Base-by-base conservation (phyloP, 2,797 vertebrate species). In the Sebastes matsubarae region DNA sequence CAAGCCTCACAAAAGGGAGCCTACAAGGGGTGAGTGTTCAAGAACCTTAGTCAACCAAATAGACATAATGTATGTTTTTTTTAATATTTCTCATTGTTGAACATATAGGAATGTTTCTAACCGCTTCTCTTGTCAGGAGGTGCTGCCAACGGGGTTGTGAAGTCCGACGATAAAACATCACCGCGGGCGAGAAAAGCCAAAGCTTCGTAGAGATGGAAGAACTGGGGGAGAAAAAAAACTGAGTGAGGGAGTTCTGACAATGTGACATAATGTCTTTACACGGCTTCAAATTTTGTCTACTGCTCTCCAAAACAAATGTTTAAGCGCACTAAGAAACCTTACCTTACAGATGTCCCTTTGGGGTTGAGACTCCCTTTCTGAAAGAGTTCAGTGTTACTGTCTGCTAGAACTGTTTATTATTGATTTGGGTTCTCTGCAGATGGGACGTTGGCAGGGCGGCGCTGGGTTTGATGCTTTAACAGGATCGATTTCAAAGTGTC, bases 151-250 rank as follows among this genome's bases (percentile, higher is more conserved):
- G 96, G 96, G 78, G 89, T 96, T n/a, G 91, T 96, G 87, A 97
- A 96, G 86, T 87, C 91, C 4, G 95, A 97, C 50, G 95, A 95
- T 55, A 95, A 94, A 92, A 95, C 91, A 5, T 97, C 94, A 8
- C 95, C 96, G 16, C 93, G 96, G 84, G 93, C 95, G 57, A 94
- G 96, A 91, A 97, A 97, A 94, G 86, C 95, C 86, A 97, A 96
- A 94, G 90, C 93, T 66, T 95, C 93, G 11, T 97, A 96, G 86
- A 92, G 65, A 63, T 20, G 79, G 59, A 84, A 81, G 66, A 77
- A 60, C 32, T 64, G n/a, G 77, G 25, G 6, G 24, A 9, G 8
- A 25, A 69, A 68, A 69, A 70, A 72, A 58, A 78, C 81, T 30
- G 82, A 83, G 84, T 85, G 80, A 86, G 79, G 68, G 75, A 85